These are phyloP conservation scores for Melanotaenia duboulayi DNA, from an alignment of 2,113 vertebrate species.

Conservation along the genomic window DNA sequence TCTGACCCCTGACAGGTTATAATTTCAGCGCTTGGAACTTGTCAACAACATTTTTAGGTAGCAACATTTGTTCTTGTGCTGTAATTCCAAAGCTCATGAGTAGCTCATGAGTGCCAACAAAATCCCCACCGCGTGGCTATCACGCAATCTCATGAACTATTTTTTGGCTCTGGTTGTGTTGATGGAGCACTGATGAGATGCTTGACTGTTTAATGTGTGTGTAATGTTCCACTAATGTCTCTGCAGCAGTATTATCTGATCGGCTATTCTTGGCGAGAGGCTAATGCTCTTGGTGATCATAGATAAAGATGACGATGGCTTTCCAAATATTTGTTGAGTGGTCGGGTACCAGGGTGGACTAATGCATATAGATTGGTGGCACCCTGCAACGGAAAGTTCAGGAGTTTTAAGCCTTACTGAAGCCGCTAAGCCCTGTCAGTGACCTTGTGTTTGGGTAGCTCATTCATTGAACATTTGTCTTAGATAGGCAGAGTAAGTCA, in stretches of 20 bases:
- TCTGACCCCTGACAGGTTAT: slow-evolving; percentile 30
- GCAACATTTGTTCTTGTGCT: slow-evolving; percentile 51
- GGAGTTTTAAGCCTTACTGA: slow-evolving; percentile 30
- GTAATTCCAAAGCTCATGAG: slow-evolving; percentile 26
- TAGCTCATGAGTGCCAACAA: slow-evolving; percentile 35
- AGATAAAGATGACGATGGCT: slow-evolving; percentile 51
- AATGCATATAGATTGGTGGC: slow-evolving; percentile 28
- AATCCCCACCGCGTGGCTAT: slow-evolving; percentile 53
- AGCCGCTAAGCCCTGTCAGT: slow-evolving; percentile 29
- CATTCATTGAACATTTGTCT: slow-evolving; percentile 13
- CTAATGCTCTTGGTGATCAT: slow-evolving; percentile 62
- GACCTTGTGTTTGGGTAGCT: slow-evolving; percentile 34
- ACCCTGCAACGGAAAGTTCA: slow-evolving; percentile 49
- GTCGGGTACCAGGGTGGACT: slow-evolving; percentile 33
- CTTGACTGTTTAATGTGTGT: slow-evolving; percentile 66
- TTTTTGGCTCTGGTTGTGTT: slow-evolving; percentile 55
- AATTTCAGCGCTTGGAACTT: slow-evolving; percentile 35
- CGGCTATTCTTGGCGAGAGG: slow-evolving; percentile 59
- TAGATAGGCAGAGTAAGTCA: background rate
- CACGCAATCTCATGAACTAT: slow-evolving; percentile 58
- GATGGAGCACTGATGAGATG: slow-evolving; percentile 67
- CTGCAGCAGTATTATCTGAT: slow-evolving; percentile 72
- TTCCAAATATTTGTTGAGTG: slow-evolving; percentile 56
- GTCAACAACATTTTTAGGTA: slow-evolving; percentile 68
- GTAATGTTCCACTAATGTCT: slow-evolving; percentile 77